phyloP scores from a whole-genome alignment of 2,113 vertebrate species.

The Struthidea cinerea region DNA sequence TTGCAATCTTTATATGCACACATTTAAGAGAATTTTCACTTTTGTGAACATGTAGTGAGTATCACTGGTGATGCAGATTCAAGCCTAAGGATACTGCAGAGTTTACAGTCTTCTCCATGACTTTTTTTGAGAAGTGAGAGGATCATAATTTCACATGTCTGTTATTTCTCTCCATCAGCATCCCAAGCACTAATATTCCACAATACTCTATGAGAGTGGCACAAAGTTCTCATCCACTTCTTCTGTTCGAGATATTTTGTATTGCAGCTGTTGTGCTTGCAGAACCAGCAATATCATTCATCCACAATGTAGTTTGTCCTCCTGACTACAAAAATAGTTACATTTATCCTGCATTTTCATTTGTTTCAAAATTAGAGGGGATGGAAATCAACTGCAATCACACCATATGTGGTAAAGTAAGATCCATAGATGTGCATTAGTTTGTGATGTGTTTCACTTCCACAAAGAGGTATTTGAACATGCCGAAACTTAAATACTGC shows the following conservation, averaged over 20 bases:
- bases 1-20: not conserved
- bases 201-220: not conserved
- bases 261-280: not conserved
- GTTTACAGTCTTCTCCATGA: not conserved
- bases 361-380: not conserved
- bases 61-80: not conserved
- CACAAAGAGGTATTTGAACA: not conserved
- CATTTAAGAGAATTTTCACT: not conserved
- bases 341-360: not conserved
- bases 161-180: not conserved
- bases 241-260: not conserved
- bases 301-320: not conserved
- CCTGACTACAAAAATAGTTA: not conserved
- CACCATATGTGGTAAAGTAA: not conserved
- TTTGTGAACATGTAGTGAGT: not conserved
- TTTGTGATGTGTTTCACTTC: not conserved
- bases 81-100: not conserved
- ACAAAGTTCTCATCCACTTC: not conserved
- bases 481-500: not conserved
- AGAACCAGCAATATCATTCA: not conserved
- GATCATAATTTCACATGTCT: not conserved
- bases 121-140: not conserved
- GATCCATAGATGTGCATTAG: not conserved
- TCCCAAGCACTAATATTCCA: not conserved
- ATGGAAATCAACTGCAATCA: not conserved